Evolutionary conservation across 2,113 vertebrate species (phyloP), one percentile per base, ranked within the genome.

Genomic region (Vicugna pacos): DNA sequence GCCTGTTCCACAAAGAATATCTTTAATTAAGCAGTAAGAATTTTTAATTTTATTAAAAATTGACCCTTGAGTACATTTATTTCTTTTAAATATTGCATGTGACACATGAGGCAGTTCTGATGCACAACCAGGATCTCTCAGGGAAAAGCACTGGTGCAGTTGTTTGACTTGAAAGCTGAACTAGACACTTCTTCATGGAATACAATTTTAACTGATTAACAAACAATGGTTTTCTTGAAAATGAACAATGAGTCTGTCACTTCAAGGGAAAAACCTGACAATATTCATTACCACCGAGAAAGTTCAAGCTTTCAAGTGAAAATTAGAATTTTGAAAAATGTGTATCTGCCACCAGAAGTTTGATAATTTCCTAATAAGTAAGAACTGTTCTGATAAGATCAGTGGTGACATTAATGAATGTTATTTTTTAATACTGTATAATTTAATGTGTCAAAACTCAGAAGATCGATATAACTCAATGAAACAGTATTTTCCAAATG

Each of bases 401-500:
- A 3, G 11, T 75, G 22, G 77, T 73, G 46, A 75, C 75, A 56
- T 75, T 65, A 75, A 54, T 65, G 62, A 73, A 70, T 93, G 58
- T 65, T 56, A 42, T 64, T n/a, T 52, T 83, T 88, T 89, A 11
- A n/a, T 35, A 52, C 54, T 46, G 8, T 62, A 42, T 62, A 52
- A 72, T 80, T 72, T 88, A 72, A 72, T 72, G 13, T 88, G 42
- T 72, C 32, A 52, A 80, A 24, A 52, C 80, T 87, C 16, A 26
- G 13, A 60, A 62, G 52, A 70, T 38, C 12, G 86, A 1, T 58
- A 32, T 87, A 93, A 88, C 24, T 85, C n/a, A 67, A 2, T 69
- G 50, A 80, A 85, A 35, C 58, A 76, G 35, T 67, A 86, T 77
- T 79, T 93, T 80, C 75, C 32, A 79, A 80, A 72, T 80, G 64